These are phyloP conservation scores for Solenopsis fugax DNA, from an alignment of 1,140 invertebrate species.

Conservation along the genomic window DNA sequence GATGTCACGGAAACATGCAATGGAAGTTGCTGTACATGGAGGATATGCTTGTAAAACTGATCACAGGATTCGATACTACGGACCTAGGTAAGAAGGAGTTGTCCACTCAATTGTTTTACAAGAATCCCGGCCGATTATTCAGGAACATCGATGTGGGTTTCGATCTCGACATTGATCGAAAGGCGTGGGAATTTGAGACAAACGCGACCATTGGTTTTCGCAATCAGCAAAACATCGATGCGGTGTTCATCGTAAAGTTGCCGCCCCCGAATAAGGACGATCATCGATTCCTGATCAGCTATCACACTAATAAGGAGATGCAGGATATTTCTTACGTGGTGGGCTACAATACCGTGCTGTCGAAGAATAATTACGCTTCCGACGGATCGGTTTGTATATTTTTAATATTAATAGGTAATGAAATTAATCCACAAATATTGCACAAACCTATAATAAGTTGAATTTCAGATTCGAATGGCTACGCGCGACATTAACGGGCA, in stretches of 20 bases:
- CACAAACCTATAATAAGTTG: not conserved
- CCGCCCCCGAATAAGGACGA: slow-evolving; percentile 89
- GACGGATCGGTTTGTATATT: slow-evolving; percentile 82
- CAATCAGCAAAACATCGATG: slow-evolving; percentile 85
- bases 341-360: slow-evolving; percentile 86
- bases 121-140: slow-evolving; percentile 86
- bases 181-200: slow-evolving; percentile 87
- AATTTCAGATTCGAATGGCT: slow-evolving; percentile 75
- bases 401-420: not conserved
- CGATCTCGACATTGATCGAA: slow-evolving; percentile 86
- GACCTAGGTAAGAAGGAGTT: slow-evolving; percentile 84
- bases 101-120: slow-evolving; percentile 85
- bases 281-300: slow-evolving; percentile 87
- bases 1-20: slow-evolving; percentile 59
- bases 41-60: slow-evolving; percentile 79
- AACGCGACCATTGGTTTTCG: slow-evolving; percentile 87
- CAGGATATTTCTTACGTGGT: slow-evolving; percentile 84
- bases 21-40: slow-evolving; percentile 79
- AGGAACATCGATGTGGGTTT: slow-evolving; percentile 86
- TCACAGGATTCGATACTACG: slow-evolving; percentile 65
- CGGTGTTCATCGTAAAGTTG: slow-evolving; percentile 87
- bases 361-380: slow-evolving; percentile 84
- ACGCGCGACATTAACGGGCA: slow-evolving; percentile 84
- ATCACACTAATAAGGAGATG: slow-evolving; percentile 80
- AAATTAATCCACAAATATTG: slow-evolving; percentile 4